A percentile compares a stretch with the other conserved stretches of the same genome.
These are phyloP conservation scores for Tetragnatha montana DNA, from an alignment of 2,888 invertebrate species.

Conservation along the genomic window DNA sequence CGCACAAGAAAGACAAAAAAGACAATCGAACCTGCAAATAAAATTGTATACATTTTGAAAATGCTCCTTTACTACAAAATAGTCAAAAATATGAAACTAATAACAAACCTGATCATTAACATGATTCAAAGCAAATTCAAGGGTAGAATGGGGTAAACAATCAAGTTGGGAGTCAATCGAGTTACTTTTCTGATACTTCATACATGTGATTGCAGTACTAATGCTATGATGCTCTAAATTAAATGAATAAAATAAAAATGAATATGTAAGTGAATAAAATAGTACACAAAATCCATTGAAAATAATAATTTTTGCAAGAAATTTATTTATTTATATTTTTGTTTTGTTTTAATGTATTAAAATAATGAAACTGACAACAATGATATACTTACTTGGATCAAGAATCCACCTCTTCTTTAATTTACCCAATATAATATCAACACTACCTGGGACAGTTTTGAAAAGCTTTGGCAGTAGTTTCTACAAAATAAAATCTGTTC, in stretches of 20 bases:
- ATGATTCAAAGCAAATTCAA: slow-evolving; percentile 51
- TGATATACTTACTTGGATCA: slow-evolving; percentile 20
- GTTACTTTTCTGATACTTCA: slow-evolving; percentile 45
- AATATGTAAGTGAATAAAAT: not conserved
- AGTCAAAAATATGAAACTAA: not conserved
- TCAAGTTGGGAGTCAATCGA: slow-evolving; percentile 16
- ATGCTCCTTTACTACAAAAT: not conserved
- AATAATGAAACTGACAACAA: not conserved
- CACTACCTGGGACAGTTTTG: slow-evolving; percentile 12
- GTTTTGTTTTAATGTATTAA: not conserved
- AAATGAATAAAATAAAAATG: not conserved
- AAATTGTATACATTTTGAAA: not conserved
- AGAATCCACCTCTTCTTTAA: slow-evolving; percentile 35
- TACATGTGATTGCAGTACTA: slow-evolving; percentile 46
- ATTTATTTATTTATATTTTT: not conserved
- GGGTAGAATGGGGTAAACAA: slow-evolving; percentile 19
- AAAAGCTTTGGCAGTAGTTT: slow-evolving; percentile 56
- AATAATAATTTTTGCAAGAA: not conserved
- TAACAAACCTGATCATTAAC: slow-evolving; percentile 58
- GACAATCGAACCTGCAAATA: slow-evolving; percentile 81
- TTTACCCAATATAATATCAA: slow-evolving; percentile 21
- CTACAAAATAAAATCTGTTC: slow-evolving; percentile 1
- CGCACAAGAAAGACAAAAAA: slow-evolving; percentile 83
- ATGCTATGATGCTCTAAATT: slow-evolving; percentile 45
- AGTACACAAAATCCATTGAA: not conserved